phyloP scores from a whole-genome alignment of 2,113 vertebrate genomes.

The Dromiciops gliroides region DNA sequence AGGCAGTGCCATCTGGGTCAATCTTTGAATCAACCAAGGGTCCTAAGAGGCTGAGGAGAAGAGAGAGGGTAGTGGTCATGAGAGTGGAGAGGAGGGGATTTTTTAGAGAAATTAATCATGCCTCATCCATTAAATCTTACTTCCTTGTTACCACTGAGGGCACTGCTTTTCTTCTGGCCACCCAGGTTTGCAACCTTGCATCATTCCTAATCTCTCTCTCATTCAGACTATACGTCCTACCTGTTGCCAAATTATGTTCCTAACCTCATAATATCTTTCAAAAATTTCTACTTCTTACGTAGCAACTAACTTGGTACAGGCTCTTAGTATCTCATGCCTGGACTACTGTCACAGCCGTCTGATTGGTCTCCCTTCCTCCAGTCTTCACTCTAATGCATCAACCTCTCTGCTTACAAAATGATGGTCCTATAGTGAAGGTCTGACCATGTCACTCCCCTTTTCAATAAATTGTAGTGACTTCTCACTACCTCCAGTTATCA shows the following conservation, averaged over 20 bases:
- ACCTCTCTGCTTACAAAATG: no score
- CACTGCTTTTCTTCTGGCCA: not conserved
- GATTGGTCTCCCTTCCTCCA: no score
- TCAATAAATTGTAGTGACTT: no score
- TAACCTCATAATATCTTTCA: not conserved
- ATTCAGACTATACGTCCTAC: not conserved
- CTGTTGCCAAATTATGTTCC: not conserved
- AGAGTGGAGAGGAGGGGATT: not conserved
- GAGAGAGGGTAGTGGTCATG: not conserved
- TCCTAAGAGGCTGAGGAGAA: not conserved
- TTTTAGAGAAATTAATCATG: not conserved
- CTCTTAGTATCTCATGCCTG: no score
- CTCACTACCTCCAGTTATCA: no score
- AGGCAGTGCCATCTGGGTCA: not conserved
- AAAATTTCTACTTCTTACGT: not conserved
- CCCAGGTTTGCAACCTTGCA: not conserved
- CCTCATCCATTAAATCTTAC: not conserved
- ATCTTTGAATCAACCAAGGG: not conserved
- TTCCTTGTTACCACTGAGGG: not conserved
- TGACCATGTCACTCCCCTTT: no score
- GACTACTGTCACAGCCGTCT: no score
- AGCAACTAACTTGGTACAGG: not conserved
- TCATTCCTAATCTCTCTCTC: not conserved
- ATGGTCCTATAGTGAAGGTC: no score
- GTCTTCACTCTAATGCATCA: no score